Base-by-base conservation (phyloP, 2,797 vertebrate genomes). In the Pseudocheirus occidentalis region DNA sequence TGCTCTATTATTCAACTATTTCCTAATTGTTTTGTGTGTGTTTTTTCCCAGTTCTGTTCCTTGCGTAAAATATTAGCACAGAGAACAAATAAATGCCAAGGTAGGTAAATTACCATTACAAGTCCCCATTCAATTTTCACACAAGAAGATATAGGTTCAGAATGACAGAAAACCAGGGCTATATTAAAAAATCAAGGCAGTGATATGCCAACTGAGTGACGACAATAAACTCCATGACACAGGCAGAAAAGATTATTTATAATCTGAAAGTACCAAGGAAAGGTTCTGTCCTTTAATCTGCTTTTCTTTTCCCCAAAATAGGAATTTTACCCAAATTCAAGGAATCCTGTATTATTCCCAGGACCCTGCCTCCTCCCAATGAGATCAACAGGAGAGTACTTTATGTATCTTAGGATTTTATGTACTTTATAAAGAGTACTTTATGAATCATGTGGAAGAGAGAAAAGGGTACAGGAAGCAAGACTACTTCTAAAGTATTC, bases 401-500 rank as follows among this genome's bases (percentile, higher is more conserved):
- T 18, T n/a, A 93, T 53, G 91, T 87, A 94, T n/a, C n/a, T n/a
- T n/a, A n/a, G n/a, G n/a, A n/a, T n/a, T n/a, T n/a, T n/a, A n/a
- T n/a, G n/a, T n/a, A n/a, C n/a, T n/a, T n/a, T n/a, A n/a, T n/a
- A n/a, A n/a, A 94, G 54, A 58, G 4, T 55, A 56, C 53, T 94
- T 18, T n/a, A 93, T 53, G 91, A 94, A 97, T 46, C 92, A 95
- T 94, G 54, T 89, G 46, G 10, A 1, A 59, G 90, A 92, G 1
- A 59, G 90, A 92, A 27, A 56, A 95, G 89, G 58, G 62, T 12
- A 92, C 55, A 94, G n/a, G 57, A 54, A 96, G 56, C 62, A 94
- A 97, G 95, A 62, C 62, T 89, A 66, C 90, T 96, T 97, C 87
- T 46, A 81, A 81, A 66, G 91, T 93, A 55, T 95, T 91, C 91